Base-by-base conservation (phyloP, 2,113 vertebrate species). In the Himantopus leucocephalus region DNA sequence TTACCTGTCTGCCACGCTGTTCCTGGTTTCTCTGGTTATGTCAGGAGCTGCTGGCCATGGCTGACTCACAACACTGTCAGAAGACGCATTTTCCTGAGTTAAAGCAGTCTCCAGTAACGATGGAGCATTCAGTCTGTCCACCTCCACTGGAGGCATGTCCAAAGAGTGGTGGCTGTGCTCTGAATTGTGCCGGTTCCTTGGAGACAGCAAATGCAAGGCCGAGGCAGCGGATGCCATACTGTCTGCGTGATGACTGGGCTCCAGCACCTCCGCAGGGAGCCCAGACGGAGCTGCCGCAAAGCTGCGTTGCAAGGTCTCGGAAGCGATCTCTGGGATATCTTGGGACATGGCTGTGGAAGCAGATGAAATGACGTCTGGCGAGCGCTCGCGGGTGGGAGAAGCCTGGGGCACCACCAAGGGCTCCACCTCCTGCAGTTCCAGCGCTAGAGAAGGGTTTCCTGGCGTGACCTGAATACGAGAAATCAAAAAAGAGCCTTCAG, bases 351-450 rank as follows among this genome's bases (percentile, higher is more conserved):
- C 99, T 8, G 99, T 99, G 74, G 99, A 99, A 78, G 99, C 99
- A 1, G 99, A 99, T 64, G 99, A 99, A 95, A 99, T 99, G 92
- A 99, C 99, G 1, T 99, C 99, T 0, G 99, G 99, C 6, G 99
- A 99, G 62, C 99, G 99, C 41, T 99, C 99, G 0, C 99, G 98
- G 34, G 99, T 99, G 1, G 99, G 99, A 30, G 99, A 99, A 23
- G 99, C 98, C 96, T 99, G 98, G 4, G 98, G 98, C 18, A 98
- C 97, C 81, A 99, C 98, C 88, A 99, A 98, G 14, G 99, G 98
- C 77, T 99, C 99, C 75, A 99, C 97, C 52, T 98, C 98, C 95
- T 99, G 98, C 66, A 98, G 96, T 84, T 99, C 99, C 75, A 99
- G 96, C 2, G 97, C 96, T 12, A 99, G 97, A 56, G 98, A 97